Conservation (phyloP, 2,888 invertebrate genomes). For the Augiades crinisus region DNA sequence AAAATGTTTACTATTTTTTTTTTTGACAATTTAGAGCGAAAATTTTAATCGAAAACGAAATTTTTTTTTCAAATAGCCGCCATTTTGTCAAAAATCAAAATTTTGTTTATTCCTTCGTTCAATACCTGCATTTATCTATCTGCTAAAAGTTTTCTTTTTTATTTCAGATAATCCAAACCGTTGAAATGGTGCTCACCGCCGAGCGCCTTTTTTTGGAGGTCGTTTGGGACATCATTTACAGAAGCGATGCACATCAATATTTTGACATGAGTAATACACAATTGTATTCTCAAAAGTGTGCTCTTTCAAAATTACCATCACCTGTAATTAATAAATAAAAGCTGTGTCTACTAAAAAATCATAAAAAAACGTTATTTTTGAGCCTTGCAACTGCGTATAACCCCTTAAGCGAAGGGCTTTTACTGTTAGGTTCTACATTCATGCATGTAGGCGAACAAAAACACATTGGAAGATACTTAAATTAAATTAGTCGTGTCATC, state of each 20-base stretch:
- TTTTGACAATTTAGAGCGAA: background rate
- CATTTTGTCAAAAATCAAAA: background rate
- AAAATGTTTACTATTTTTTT: background rate
- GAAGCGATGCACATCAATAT: slow-evolving; percentile 17
- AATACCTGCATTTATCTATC: background rate
- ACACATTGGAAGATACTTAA: too few species aligned
- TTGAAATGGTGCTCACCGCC: slow-evolving; percentile 7
- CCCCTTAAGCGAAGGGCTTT: too few species aligned
- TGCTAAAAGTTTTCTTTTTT: background rate
- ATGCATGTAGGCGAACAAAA: too few species aligned
- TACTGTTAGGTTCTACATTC: too few species aligned
- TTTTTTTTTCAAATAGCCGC: background rate
- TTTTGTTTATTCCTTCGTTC: background rate
- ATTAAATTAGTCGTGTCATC: too few species aligned
- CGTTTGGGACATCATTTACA: slow-evolving; percentile 18
- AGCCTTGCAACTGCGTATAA: slow-evolving; percentile 13
- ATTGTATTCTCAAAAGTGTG: slow-evolving; percentile 10
- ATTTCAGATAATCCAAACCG: slow-evolving; percentile 13
- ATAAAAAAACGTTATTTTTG: slow-evolving; percentile 3
- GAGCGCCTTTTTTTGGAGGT: slow-evolving; percentile 15
- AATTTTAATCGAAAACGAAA: background rate
- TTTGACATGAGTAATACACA: slow-evolving; percentile 2
- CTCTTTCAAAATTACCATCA: slow-evolving; percentile 6
- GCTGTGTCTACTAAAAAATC: slow-evolving; percentile 2
- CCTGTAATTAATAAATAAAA: slow-evolving; percentile 15